phyloP scores from a whole-genome alignment of 2,888 invertebrate genomes.

The Linnaemya vulpina region DNA sequence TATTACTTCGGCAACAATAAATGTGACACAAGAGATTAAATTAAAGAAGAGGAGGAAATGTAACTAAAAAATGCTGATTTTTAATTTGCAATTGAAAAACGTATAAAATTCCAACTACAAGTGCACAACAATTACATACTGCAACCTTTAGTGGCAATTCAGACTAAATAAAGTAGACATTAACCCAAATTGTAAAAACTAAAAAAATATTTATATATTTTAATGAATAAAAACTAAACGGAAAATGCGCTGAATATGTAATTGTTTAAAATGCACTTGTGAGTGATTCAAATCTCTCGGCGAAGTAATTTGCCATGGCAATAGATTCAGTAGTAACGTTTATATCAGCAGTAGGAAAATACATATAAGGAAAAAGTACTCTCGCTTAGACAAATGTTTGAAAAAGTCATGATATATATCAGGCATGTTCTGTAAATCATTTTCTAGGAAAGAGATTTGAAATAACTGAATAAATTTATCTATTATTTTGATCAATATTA shows the following conservation, averaged over 20 bases:
- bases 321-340: no score
- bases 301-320: background rate
- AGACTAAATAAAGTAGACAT: conserved; percentile 55
- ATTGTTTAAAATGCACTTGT: conserved; percentile 16
- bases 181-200: conserved; percentile 47
- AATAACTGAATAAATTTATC: no score
- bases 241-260: conserved; percentile 12
- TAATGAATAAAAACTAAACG: conserved; percentile 38
- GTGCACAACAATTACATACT: conserved; percentile 14
- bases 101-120: background rate
- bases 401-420: no score
- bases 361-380: no score
- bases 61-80: conserved; percentile 45
- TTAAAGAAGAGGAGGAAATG: background rate
- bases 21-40: conserved; percentile 12
- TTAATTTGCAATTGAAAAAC: conserved; percentile 27
- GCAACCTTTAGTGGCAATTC: conserved; percentile 47
- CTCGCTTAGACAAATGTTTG: no score
- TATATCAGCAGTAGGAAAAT: no score
- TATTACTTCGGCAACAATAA: conserved; percentile 16
- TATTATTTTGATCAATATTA: no score
- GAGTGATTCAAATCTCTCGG: background rate
- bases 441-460: no score
- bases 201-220: background rate
- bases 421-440: no score